Base-by-base conservation (phyloP, 2,797 vertebrate genomes). In the Rhinoraja longicauda region DNA sequence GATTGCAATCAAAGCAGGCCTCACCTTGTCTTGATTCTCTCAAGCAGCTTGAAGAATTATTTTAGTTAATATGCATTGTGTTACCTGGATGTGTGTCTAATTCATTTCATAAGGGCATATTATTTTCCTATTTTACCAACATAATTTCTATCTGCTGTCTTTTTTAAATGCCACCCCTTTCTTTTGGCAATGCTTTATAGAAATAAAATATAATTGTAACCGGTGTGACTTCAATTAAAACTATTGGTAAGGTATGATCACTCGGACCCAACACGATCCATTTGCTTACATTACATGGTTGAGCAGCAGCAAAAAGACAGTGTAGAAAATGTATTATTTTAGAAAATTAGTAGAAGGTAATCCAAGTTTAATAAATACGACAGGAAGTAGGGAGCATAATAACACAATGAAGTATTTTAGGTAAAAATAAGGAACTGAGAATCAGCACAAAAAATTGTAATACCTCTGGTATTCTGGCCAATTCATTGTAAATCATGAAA, bases 11-110 rank as follows among this genome's bases (percentile, higher is more conserved):
- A 32, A 36, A 32, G 59, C 59, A 64, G 59, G 9, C 53, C 24
- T 84, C 81, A 84, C 81, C 81, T 24, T 59, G 24, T 24, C 45
- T 59, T 59, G 81, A 84, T 84, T 84, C 53, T 59, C 81, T 84
- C 4, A 53, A 12, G 39, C 4, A 53, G 10, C 53, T 59, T 29
- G 26, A 13, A 13, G 81, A 84, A 59, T 57, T 84, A 29, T 59
- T 84, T 82, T 84, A 59, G 10, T 84, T 84, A 59, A 84, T 84
- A 59, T 59, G 4, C 9, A 84, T 59, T 29, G 24, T 5, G 13
- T 84, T 88, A 64, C 59, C 29, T 62, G 57, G 29, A 17, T 13
- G 2, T 72, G 70, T 15, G 26, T n/a, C 82, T 62, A 67, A 62
- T 67, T n/a, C 59, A 64, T 88, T 3, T 36, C 59, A 32, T 36